A percentile compares a stretch with the other conserved stretches of the same genome.
Evolutionary conservation across 2,888 invertebrate species (phyloP).

Genomic region (Drosophila paramelanica): DNA sequence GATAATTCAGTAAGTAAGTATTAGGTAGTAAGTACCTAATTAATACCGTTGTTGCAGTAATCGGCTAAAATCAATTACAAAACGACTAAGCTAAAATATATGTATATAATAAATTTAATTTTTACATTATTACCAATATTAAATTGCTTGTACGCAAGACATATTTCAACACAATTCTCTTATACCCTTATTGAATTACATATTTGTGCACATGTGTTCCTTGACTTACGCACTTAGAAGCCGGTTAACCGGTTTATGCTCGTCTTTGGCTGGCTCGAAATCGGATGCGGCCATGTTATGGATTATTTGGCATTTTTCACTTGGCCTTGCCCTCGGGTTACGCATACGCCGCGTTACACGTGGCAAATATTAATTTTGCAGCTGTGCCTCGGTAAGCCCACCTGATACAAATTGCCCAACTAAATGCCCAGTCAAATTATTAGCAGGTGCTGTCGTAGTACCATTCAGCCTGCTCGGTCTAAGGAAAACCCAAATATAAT

Average conservation of each 20-base stretch:
- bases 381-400: constrained; percentile 32
- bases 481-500: too few relatives aligned
- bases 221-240: background rate
- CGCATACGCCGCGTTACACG: constrained; percentile 57
- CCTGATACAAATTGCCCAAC: constrained; percentile 42
- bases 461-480: background rate
- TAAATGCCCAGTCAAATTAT: constrained; percentile 45
- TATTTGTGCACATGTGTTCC: background rate
- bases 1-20: too few relatives aligned
- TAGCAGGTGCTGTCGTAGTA: constrained; percentile 2
- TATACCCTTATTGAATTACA: background rate
- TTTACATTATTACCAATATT: too few relatives aligned
- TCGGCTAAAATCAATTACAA: too few relatives aligned
- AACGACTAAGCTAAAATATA: too few relatives aligned
- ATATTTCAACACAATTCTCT: background rate
- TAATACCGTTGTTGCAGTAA: too few relatives aligned
- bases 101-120: too few relatives aligned
- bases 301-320: constrained; percentile 72
- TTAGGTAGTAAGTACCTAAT: too few relatives aligned
- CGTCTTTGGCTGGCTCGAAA: constrained; percentile 18
- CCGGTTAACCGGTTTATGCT: constrained; percentile 32
- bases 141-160: too few relatives aligned
- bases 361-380: constrained; percentile 73
- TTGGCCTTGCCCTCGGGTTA: constrained; percentile 45
- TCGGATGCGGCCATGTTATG: constrained; percentile 46